Base-by-base conservation (phyloP, 2,113 vertebrate species). In the Pachyramphus minor region DNA sequence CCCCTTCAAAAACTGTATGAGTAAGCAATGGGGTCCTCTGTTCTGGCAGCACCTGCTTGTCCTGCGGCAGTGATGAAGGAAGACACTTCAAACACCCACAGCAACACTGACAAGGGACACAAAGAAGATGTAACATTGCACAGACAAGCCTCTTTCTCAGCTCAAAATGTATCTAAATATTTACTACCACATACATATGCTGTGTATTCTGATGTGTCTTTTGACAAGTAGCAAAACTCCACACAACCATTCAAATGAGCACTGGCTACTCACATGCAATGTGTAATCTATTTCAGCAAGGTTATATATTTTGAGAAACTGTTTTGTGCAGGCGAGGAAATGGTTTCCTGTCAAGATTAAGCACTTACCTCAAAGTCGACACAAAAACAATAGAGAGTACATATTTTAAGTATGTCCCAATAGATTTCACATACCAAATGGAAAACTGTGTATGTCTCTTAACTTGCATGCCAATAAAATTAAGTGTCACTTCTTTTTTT, bases 31-130 rank as follows among this genome's bases (percentile, higher is more conserved):
- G 2, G 41, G 22, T 31, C 41, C 30, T 0, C 15, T 0, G 21
- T 2, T 77, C 41, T 42, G 42, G 31, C 47, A 77, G 63, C 7
- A 14, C 44, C 59, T 20, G 52, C 35, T 47, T 44, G 31, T 33
- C 47, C 45, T 4, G 3, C 24, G 3, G 47, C 27, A 3, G 8
- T 2, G 52, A 4, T 0, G 0, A 30, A 33, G 8, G 30, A 86
- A 55, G 11, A 18, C 42, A 8, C 39, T 45, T 37, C 8, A 0
- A 45, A 56, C 45, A 59, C 42, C n/a, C 47, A 21, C 52, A 63
- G 35, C 8, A 39, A 59, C 42, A 39, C 59, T 16, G 25, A 33
- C 50, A 63, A 41, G 1, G 1, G 45, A 58, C 60, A 74, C 31
- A 31, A 63, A 59, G 31, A 23, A 62, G n/a, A 52, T 19, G 31